Evolutionary conservation across 2,113 vertebrate genomes (phyloP).

Genomic region (Corythoichthys haematopterus): DNA sequence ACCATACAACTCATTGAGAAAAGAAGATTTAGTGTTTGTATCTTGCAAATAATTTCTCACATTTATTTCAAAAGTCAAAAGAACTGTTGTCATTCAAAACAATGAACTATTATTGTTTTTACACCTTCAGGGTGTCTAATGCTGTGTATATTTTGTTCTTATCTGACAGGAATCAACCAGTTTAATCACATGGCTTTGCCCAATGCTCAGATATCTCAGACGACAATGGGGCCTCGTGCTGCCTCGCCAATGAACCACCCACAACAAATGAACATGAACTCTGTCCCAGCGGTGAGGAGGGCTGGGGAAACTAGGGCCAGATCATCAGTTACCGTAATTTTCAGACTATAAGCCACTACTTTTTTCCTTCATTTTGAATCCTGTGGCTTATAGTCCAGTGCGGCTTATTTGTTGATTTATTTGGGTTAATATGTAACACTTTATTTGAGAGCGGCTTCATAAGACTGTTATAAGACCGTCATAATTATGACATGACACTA

Average conservation of each 20-base stretch:
- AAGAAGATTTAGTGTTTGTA: neutral
- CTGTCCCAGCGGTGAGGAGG: constrained; percentile 83
- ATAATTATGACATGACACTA: no score
- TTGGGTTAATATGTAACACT: no score
- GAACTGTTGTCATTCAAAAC: neutral
- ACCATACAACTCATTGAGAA: no score
- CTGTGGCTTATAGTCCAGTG: no score
- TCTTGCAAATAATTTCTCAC: neutral
- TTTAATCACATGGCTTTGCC: constrained; percentile 90
- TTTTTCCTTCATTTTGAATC: no score
- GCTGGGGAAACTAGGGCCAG: neutral
- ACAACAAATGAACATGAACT: constrained; percentile 90
- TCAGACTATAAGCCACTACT: no score
- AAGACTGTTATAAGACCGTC: no score
- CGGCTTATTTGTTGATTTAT: no score
- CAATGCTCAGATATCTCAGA: constrained; percentile 85
- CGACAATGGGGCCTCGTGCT: constrained; percentile 83
- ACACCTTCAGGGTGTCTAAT: constrained; percentile 1
- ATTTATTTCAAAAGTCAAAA: neutral
- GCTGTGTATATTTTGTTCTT: constrained; percentile 5
- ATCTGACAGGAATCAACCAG: constrained; percentile 85
- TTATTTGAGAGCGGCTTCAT: no score
- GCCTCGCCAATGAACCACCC: constrained; percentile 92
- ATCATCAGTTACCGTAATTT: no score
- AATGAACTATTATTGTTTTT: neutral